Percentiles rank a stretch among this genome's conserved stretches.
Conservation (phyloP, 2,888 invertebrate species). For the Platerodrilus igneus region DNA sequence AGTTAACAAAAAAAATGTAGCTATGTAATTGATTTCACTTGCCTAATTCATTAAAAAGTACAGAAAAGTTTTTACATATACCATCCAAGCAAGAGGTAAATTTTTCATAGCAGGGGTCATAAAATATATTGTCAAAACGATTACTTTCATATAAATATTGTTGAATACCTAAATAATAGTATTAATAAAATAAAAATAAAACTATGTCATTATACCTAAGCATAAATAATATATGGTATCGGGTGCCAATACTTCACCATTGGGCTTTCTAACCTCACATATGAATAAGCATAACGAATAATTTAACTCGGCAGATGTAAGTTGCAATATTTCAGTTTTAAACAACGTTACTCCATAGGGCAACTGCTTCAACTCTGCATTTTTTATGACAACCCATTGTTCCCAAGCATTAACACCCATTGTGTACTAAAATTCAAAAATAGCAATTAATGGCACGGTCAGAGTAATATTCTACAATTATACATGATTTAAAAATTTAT, state of each 20-base stretch:
- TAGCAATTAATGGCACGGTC: no score
- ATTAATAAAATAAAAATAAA: slow-evolving; percentile 7
- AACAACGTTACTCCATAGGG: slow-evolving; percentile 73
- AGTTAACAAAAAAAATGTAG: slow-evolving; percentile 1
- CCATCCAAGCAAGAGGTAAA: slow-evolving; percentile 90
- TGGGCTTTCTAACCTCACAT: slow-evolving; percentile 89
- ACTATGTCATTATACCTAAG: slow-evolving; percentile 61
- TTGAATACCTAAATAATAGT: slow-evolving; percentile 66
- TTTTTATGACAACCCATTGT: slow-evolving; percentile 88
- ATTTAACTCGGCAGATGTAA: slow-evolving; percentile 87
- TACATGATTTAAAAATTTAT: no score
- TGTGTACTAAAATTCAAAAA: slow-evolving; percentile 62
- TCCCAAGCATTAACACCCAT: slow-evolving; percentile 95
- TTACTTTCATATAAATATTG: slow-evolving; percentile 92
- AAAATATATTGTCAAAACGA: slow-evolving; percentile 92
- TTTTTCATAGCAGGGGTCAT: slow-evolving; percentile 86
- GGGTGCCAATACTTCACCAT: slow-evolving; percentile 87
- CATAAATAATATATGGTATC: slow-evolving; percentile 94
- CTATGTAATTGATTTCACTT: slow-evolving; percentile 50
- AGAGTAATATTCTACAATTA: no score
- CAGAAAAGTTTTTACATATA: slow-evolving; percentile 78
- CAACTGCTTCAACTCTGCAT: slow-evolving; percentile 79
- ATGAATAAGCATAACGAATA: slow-evolving; percentile 86
- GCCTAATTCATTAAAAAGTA: slow-evolving; percentile 80
- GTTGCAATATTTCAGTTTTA: slow-evolving; percentile 82